Base-by-base conservation (phyloP, 1,140 invertebrate genomes). In the Luehdorfia chinensis region DNA sequence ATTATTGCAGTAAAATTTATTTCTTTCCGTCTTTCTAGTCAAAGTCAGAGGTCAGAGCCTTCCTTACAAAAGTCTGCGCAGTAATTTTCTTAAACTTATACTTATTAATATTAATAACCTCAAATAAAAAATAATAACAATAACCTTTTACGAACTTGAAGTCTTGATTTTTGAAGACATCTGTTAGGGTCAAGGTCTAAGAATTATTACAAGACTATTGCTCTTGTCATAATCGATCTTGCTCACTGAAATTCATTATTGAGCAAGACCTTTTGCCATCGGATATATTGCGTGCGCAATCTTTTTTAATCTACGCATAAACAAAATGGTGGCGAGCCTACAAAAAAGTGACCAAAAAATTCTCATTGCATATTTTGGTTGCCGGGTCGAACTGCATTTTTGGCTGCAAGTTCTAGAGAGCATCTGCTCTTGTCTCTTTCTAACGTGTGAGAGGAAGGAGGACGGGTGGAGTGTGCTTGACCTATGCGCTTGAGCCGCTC, bases 401-500 rank as follows among this genome's bases (percentile, higher is more conserved):
- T 70, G 58, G 50, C 46, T 55, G 62, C 55, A 59, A 61, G 64
- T 59, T 59, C 54, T 67, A 62, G 58, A 56, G 59, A 41, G 32
- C 55, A 34, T 30, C 7, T 34, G 39, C 25, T 5, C 39, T 55
- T 47, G 31, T 53, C 50, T 66, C 50, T n/a, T 4, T 53, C 49
- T 0, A 7, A 37, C 32, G 27, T 2, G 28, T 30, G 44, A n/a
- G 60, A 47, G 45, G 4, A 37, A 66, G 27, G 0, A 58, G 21
- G 63, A 66, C n/a, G 34, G 56, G 4, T 9, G 13, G 32, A 59
- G 57, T 69, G 68, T 54, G 66, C 64, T 76, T 76, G 73, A 76
- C 73, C 73, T 76, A 75, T 77, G 74, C 73, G 69, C 70, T 57
- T 64, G 64, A 59, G 58, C 59, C 64, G 49, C 25, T 30, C 18